Evolutionary conservation across 2,113 vertebrate genomes (phyloP).

Genomic region (Chelonoidis abingdonii): DNA sequence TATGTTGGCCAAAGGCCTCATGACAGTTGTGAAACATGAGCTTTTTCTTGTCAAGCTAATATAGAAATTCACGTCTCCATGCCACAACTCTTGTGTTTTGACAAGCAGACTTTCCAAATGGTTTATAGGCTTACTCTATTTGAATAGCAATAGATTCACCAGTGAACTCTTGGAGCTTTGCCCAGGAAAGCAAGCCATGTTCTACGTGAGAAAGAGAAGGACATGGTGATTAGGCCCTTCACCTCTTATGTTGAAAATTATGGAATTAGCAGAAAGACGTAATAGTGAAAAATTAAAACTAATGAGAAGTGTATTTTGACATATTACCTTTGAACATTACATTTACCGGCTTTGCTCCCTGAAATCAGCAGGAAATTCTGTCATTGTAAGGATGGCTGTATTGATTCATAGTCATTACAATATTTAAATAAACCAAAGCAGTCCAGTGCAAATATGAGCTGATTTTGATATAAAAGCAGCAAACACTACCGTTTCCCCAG

Average conservation of each 20-base stretch:
- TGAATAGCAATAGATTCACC: slow-evolving; percentile 63
- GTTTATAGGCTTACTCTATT: slow-evolving; percentile 17
- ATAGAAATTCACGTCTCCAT: background rate
- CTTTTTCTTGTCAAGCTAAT: background rate
- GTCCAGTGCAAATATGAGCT: slow-evolving; percentile 36
- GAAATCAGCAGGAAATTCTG: slow-evolving; percentile 60
- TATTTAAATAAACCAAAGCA: slow-evolving; percentile 70
- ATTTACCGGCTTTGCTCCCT: slow-evolving; percentile 68
- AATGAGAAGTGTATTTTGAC: slow-evolving; percentile 64
- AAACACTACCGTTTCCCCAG: slow-evolving; percentile 13
- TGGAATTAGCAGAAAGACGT: slow-evolving; percentile 75
- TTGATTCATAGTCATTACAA: slow-evolving; percentile 70
- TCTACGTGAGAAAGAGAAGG: slow-evolving; percentile 39
- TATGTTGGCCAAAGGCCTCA: background rate
- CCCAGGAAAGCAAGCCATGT: slow-evolving; percentile 70
- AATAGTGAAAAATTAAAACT: slow-evolving; percentile 70
- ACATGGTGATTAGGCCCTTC: slow-evolving; percentile 71
- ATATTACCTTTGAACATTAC: slow-evolving; percentile 37
- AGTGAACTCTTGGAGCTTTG: slow-evolving; percentile 66
- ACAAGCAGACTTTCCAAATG: slow-evolving; percentile 11
- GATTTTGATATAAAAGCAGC: slow-evolving; percentile 38
- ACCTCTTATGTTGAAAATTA: slow-evolving; percentile 68
- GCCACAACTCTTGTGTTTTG: background rate
- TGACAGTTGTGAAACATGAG: slow-evolving; percentile 17
- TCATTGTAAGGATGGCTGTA: slow-evolving; percentile 64